Evolutionary conservation across 2,797 vertebrate genomes (phyloP).

Genomic region (Ceyx erithaca): DNA sequence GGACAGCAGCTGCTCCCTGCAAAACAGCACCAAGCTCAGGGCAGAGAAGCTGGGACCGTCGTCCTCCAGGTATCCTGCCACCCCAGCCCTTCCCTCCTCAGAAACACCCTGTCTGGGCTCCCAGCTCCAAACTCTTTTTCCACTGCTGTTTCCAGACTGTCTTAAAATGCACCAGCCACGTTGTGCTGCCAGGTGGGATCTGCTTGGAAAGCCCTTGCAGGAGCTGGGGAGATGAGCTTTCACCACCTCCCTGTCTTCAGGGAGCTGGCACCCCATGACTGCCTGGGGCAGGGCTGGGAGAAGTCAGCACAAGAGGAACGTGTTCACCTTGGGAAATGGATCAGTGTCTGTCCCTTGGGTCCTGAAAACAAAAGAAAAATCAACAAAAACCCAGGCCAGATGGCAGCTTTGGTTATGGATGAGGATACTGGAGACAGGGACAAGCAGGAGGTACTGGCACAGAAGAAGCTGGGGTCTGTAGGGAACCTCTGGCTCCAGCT

Average conservation of each 20-base stretch:
- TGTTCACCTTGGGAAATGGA: not conserved
- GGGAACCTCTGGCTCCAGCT: not conserved
- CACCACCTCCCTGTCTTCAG: not conserved
- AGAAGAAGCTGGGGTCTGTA: not conserved
- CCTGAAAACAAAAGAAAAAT: constrained; percentile 12
- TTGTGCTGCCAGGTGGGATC: not conserved
- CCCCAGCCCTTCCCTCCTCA: not conserved
- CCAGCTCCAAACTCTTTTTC: not conserved
- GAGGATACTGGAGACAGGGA: not conserved
- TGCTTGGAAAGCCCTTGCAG: not conserved
- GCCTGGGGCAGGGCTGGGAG: not conserved
- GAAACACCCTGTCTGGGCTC: not conserved
- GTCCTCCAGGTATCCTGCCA: accelerated
- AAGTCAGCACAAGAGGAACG: not conserved
- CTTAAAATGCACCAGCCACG: not conserved
- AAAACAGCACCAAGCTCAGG: not conserved
- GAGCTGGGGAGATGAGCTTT: not conserved
- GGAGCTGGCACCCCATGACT: not conserved
- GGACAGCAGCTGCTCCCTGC: not conserved
- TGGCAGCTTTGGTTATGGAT: constrained; percentile 61
- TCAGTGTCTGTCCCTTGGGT: not conserved
- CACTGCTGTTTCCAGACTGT: not conserved
- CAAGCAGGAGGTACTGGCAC: accelerated
- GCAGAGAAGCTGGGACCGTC: not conserved
- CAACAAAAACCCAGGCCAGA: not conserved